Evolutionary conservation across 2,888 invertebrate species (phyloP), one percentile per base, ranked within the genome.

Genomic region (Cremastinae sp.): DNA sequence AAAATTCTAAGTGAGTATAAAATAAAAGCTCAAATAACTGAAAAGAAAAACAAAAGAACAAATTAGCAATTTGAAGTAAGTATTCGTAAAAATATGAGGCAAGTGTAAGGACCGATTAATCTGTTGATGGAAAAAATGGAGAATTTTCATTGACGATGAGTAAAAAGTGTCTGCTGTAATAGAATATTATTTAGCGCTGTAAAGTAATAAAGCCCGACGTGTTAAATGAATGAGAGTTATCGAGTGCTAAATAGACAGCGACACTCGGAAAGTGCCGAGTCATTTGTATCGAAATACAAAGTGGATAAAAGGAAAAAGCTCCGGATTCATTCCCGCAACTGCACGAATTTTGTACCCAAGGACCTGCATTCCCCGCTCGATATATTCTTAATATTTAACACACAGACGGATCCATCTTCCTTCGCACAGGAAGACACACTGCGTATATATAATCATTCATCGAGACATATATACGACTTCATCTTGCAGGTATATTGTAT

Each of bases 381-480:
- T 28, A 28, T 28, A 28, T 5, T 28, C 28, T 28, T 5, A 28
- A n/a, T 41, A 9, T 9, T 9, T 28, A 45, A 56, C 56, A 62
- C 49, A 62, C 45, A 71, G 74, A 58, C 56, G 20, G 41, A 12
- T 49, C 28, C 5, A 2, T 28, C 28, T 28, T 5, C 28, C 47
- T 18, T 12, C 39, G 43, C 5, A 37, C 9, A 49, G 49, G 55
- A 69, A 65, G 51, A 64, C 65, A 12, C 14, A 51, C 62, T 22
- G 62, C 61, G 43, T n/a, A n/a, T n/a, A n/a, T n/a, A n/a, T n/a
- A n/a, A 28, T 4, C 20, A n/a, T 68, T 64, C 62, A 62, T 68
- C 47, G 28, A 56, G 43, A 62, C 62, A 16, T 53, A 47, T 68
- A 16, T 53, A 47, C 65, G 51, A 43, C 66, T 59, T 62, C 49